These are phyloP conservation scores for Oreochromis niloticus DNA, from an alignment of 2,113 vertebrate species.

Conservation along the genomic window DNA sequence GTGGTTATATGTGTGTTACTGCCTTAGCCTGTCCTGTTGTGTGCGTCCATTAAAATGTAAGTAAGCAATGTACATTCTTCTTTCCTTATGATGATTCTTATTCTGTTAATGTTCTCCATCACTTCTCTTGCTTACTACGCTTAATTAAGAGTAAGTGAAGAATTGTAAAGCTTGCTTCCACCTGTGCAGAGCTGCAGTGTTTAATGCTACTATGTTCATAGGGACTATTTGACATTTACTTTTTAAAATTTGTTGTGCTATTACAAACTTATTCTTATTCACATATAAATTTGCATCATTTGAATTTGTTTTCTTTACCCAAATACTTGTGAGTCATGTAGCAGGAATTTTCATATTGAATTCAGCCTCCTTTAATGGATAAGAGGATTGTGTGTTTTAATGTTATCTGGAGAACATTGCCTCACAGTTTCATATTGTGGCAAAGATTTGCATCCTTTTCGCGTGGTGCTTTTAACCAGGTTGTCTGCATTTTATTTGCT, in stretches of 20 bases:
- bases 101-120: background rate
- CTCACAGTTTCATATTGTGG: background rate
- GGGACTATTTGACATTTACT: background rate
- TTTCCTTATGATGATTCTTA: background rate
- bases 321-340: background rate
- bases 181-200: background rate
- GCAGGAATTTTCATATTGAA: background rate
- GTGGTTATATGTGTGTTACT: background rate
- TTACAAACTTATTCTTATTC: background rate
- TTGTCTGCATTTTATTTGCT: background rate
- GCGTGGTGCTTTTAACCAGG: background rate
- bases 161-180: background rate
- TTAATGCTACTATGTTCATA: background rate
- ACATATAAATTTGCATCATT: background rate
- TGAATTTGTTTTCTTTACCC: background rate
- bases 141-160: background rate
- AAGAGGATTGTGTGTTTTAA: background rate
- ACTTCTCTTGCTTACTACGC: fast-evolving
- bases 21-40: background rate
- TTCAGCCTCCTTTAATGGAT: background rate
- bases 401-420: background rate
- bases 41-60: background rate
- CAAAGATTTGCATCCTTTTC: background rate
- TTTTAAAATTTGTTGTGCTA: background rate
- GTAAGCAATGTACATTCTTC: fast-evolving